phyloP scores from a whole-genome alignment of 2,888 invertebrate species.

The Aphodius granarius region DNA sequence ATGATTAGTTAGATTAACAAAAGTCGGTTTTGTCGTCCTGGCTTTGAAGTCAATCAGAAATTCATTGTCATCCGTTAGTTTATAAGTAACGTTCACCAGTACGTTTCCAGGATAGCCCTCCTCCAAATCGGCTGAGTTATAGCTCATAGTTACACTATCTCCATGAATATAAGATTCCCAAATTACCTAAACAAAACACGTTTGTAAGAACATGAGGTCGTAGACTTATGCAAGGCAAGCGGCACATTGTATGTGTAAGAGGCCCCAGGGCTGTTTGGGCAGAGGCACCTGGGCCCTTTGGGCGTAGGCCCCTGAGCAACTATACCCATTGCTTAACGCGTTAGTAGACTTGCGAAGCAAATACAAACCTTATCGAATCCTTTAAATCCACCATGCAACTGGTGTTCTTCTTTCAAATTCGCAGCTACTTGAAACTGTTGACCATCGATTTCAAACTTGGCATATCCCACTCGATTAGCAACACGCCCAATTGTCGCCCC shows the following conservation, averaged over 20 bases:
- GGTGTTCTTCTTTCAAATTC: slow-evolving; percentile 70
- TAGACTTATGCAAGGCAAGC: too few species aligned
- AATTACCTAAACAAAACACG: slow-evolving; percentile 55
- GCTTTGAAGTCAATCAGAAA: slow-evolving; percentile 77
- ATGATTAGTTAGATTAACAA: slow-evolving; percentile 85
- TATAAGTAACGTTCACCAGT: slow-evolving; percentile 69
- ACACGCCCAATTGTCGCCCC: slow-evolving; percentile 87
- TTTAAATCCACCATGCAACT: slow-evolving; percentile 80
- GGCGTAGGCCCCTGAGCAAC: too few species aligned
- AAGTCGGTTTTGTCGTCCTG: slow-evolving; percentile 75
- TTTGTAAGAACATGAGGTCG: too few species aligned
- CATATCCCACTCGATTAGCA: slow-evolving; percentile 78
- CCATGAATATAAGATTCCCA: slow-evolving; percentile 69
- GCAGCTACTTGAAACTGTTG: slow-evolving; percentile 68
- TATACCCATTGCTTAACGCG: too few species aligned
- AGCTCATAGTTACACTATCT: slow-evolving; percentile 69
- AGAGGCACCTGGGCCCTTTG: too few species aligned
- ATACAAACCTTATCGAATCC: slow-evolving; percentile 77
- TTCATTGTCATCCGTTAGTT: slow-evolving; percentile 72
- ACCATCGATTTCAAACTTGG: slow-evolving; percentile 69
- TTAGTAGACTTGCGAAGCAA: too few species aligned
- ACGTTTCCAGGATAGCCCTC: slow-evolving; percentile 91
- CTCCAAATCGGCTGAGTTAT: slow-evolving; percentile 76
- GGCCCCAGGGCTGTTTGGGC: too few species aligned
- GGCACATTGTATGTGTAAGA: too few species aligned